phyloP scores from a whole-genome alignment of 2,888 invertebrate genomes.

The Campoplex nolae region DNA sequence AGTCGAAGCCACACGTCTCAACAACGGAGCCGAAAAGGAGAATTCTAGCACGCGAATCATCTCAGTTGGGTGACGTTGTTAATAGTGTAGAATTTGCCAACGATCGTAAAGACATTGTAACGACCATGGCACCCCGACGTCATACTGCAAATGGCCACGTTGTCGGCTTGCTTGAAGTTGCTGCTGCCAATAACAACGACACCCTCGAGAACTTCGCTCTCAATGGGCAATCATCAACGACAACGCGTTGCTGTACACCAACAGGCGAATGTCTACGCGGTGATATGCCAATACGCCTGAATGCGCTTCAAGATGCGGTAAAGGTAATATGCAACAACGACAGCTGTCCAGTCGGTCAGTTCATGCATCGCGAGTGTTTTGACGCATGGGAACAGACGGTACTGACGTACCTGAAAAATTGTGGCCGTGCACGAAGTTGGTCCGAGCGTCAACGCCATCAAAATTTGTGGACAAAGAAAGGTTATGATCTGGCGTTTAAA shows the following conservation, averaged over 20 bases:
- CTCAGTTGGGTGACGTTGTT: slow-evolving; percentile 45
- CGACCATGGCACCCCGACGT: slow-evolving; percentile 82
- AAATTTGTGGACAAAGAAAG: slow-evolving; percentile 99
- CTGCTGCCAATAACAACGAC: slow-evolving; percentile 73
- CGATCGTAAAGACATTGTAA: slow-evolving; percentile 1
- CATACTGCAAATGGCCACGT: slow-evolving; percentile 80
- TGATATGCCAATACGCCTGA: slow-evolving; percentile 86
- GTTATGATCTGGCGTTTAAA: slow-evolving; percentile 97
- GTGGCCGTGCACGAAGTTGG: slow-evolving; percentile 97
- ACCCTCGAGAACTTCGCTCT: slow-evolving; percentile 76
- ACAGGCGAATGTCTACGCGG: slow-evolving; percentile 92
- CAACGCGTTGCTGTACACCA: slow-evolving; percentile 92
- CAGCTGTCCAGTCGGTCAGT: slow-evolving; percentile 93
- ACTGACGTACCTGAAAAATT: slow-evolving; percentile 94
- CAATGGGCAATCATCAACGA: slow-evolving; percentile 78
- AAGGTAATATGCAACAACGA: slow-evolving; percentile 98
- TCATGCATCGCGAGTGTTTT: slow-evolving; percentile 98
- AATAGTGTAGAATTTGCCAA: slow-evolving; percentile 26
- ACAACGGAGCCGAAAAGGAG: slow-evolving; percentile 59
- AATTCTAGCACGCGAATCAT: slow-evolving; percentile 47
- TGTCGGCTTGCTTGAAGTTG: slow-evolving; percentile 76
- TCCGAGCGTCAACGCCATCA: slow-evolving; percentile 97
- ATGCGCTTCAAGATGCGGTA: slow-evolving; percentile 92
- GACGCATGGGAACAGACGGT: slow-evolving; percentile 97
- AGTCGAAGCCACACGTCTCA: slow-evolving; percentile 67